Percentiles rank a stretch among this genome's conserved stretches.
phyloP scores from a whole-genome alignment of 2,797 vertebrate genomes.

The Syncerus caffer region DNA sequence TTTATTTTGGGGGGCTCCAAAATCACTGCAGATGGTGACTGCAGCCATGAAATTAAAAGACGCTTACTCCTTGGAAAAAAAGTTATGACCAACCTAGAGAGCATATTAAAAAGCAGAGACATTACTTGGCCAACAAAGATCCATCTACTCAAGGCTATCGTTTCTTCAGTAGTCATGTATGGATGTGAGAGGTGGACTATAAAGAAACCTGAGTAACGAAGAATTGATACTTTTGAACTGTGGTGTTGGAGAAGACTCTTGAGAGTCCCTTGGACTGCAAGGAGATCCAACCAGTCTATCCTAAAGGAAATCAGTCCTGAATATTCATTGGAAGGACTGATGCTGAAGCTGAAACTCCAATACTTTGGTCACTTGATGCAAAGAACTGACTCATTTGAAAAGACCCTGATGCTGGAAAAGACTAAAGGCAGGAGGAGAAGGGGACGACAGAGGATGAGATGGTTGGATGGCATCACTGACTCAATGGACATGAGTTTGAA shows the following conservation, averaged over 20 bases:
- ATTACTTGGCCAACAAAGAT: too few relatives aligned
- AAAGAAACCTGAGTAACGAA: rapidly evolving
- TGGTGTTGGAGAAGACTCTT: not conserved
- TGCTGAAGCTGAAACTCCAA: not conserved
- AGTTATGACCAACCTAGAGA: too few relatives aligned
- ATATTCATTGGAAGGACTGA: not conserved
- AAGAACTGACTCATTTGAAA: not conserved
- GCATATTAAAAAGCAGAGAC: too few relatives aligned
- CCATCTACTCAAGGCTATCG: too few relatives aligned
- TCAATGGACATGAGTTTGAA: not conserved
- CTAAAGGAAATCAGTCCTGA: not conserved
- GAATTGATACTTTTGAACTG: not conserved
- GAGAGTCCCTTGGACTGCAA: not conserved
- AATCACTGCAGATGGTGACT: not conserved
- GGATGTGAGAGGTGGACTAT: not conserved
- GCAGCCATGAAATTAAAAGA: not conserved
- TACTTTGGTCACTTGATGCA: not conserved
- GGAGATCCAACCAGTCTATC: not conserved
- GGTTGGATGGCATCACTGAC: not conserved
- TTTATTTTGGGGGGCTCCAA: not conserved
- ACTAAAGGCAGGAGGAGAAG: not conserved
- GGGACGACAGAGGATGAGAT: not conserved
- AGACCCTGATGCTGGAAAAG: not conserved
- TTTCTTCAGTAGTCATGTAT: not conserved
- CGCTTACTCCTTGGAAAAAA: too few relatives aligned